Base-by-base conservation (phyloP, 2,888 invertebrate species). In the Andrena bucephala region DNA sequence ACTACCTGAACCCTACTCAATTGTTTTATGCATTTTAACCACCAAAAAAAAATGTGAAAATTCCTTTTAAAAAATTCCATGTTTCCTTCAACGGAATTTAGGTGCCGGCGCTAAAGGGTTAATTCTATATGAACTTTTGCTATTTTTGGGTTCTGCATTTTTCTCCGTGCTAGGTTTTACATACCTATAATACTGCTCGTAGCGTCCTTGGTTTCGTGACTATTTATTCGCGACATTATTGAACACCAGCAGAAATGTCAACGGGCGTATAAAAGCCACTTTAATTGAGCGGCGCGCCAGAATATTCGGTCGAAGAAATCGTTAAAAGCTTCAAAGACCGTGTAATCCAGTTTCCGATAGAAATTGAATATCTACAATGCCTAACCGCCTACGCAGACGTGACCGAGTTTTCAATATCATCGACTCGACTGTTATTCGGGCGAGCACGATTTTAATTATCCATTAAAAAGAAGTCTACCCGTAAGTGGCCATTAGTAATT, bases 251-350 rank as follows among this genome's bases (percentile, higher is more conserved):
- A 31, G 62, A 76, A 76, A 76, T 59, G 76, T 71, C 76, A 54
- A 42, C 63, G 16, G 24, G 31, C 42, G n/a, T 76, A 63, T 76
- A 54, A 76, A 76, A 76, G 76, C 72, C 63, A 63, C 72, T 71
- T 71, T 76, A 76, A 71, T 63, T 31, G 73, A 48, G 27, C 76
- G 72, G 72, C 65, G 27, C 20, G 33, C 65, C 31, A 42, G 24
- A 65, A 72, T 77, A 65, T n/a, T 20, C 73, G 33, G 27, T 31
- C 24, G n/a, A 54, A 72, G 73, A 72, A 72, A 57, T 72, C 54
- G 24, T 48, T 65, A 57, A 77, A 72, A 72, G 73, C 63, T 54
- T 65, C 63, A 77, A 77, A 77, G 73, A 72, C 54, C 73, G 57
- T 36, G 63, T 59, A 65, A 77, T 77, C 73, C 63, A 65, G 63